phyloP scores from a whole-genome alignment of 2,797 vertebrate genomes.

The Lagodon rhomboides region DNA sequence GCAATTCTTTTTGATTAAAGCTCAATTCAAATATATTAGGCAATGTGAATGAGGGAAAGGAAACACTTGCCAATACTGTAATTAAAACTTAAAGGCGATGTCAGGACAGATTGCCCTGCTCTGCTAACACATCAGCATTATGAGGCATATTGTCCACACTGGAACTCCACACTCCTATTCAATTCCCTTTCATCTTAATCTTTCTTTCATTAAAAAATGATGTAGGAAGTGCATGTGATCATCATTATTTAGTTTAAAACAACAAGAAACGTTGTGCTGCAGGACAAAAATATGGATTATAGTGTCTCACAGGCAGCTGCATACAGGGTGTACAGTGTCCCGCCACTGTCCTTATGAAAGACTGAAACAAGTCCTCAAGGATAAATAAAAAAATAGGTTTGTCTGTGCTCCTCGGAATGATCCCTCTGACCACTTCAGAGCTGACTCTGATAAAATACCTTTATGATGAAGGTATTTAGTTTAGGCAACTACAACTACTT shows the following conservation, averaged over 20 bases:
- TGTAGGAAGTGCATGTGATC: background rate
- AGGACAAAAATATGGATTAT: background rate
- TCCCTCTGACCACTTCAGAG: background rate
- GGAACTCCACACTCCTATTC: too few relatives aligned
- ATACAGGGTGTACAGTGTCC: background rate
- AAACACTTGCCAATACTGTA: slow-evolving; percentile 50
- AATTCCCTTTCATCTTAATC: background rate
- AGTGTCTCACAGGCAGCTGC: background rate
- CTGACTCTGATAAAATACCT: background rate
- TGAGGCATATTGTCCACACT: background rate
- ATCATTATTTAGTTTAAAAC: background rate
- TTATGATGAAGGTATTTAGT: background rate
- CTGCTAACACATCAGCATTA: background rate
- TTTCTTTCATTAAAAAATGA: background rate
- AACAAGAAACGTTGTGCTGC: background rate
- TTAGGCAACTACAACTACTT: background rate
- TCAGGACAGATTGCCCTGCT: background rate
- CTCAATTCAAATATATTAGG: slow-evolving; percentile 55
- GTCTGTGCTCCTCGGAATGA: background rate
- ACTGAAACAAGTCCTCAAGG: background rate
- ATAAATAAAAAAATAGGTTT: background rate
- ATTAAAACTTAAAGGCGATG: slow-evolving; percentile 49
- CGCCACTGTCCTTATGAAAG: background rate
- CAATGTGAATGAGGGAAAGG: slow-evolving; percentile 41
- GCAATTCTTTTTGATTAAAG: slow-evolving; percentile 29